Percentiles rank a stretch among this genome's conserved stretches.
phyloP scores from a whole-genome alignment of 2,888 invertebrate species.

The Agrypnus murinus region DNA sequence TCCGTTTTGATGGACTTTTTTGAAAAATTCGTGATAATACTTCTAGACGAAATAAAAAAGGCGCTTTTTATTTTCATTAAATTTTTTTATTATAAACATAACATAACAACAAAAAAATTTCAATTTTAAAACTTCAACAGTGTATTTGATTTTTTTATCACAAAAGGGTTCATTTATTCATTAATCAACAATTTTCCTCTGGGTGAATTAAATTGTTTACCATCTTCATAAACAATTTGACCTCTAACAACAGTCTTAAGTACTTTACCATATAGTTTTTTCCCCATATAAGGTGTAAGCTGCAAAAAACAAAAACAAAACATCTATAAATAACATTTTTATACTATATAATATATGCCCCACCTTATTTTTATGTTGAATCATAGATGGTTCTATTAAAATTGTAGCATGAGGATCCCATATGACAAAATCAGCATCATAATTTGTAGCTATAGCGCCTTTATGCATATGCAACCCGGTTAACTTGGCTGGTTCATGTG shows the following conservation, averaged over 20 bases:
- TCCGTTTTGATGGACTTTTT: too few species aligned
- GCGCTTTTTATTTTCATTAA: too few species aligned
- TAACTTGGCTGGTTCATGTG: conserved; percentile 76
- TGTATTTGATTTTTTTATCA: too few species aligned
- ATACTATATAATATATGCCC: conserved; percentile 28
- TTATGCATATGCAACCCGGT: conserved; percentile 78
- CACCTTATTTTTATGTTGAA: conserved; percentile 83
- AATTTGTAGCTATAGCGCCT: conserved; percentile 76
- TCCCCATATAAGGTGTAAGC: conserved; percentile 80
- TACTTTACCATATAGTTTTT: conserved; percentile 77
- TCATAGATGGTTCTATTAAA: conserved; percentile 74
- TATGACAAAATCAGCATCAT: conserved; percentile 83
- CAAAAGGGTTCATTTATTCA: too few species aligned
- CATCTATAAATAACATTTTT: too few species aligned
- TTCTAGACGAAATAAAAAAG: too few species aligned
- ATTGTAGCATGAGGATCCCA: conserved; percentile 80
- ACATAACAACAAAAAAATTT: too few species aligned
- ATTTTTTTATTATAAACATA: too few species aligned
- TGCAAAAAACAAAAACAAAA: conserved; percentile 64
- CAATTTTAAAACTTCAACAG: too few species aligned
- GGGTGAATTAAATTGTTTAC: conserved; percentile 68
- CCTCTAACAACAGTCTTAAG: conserved; percentile 80
- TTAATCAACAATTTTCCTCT: conserved; percentile 66
- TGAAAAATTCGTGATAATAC: too few species aligned
- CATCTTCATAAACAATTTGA: conserved; percentile 74